Evolutionary conservation across 2,113 vertebrate genomes (phyloP).

Genomic region (Rutilus rutilus): DNA sequence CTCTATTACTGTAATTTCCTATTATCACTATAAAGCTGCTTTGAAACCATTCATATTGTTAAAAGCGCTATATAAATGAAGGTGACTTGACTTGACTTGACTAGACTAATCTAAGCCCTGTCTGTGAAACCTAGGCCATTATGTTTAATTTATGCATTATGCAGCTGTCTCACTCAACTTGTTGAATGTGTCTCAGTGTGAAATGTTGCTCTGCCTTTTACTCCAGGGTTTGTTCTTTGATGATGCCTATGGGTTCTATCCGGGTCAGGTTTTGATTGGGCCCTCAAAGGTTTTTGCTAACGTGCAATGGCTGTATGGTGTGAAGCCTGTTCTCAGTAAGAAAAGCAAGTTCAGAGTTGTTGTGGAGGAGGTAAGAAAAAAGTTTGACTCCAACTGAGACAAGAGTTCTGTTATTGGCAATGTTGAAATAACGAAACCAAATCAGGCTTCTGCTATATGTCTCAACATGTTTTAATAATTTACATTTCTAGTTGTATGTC

Average conservation of each 20-base stretch:
- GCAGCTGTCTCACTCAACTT: neutral
- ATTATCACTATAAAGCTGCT: too few relatives aligned
- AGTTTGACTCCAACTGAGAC: neutral
- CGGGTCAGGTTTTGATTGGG: conserved; percentile 95
- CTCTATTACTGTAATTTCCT: too few relatives aligned
- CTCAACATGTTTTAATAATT: neutral
- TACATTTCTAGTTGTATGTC: neutral
- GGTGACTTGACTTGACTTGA: too few relatives aligned
- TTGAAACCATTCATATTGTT: too few relatives aligned
- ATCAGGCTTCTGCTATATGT: neutral
- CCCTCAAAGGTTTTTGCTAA: conserved; percentile 96
- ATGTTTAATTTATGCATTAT: neutral
- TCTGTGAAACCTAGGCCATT: too few relatives aligned
- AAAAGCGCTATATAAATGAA: too few relatives aligned
- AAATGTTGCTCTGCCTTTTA: neutral
- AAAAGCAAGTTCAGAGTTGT: conserved; percentile 98
- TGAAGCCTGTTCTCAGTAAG: conserved; percentile 96
- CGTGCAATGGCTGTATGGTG: conserved; percentile 95
- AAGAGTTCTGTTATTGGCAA: neutral
- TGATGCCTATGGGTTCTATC: conserved; percentile 97
- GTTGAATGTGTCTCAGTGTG: neutral
- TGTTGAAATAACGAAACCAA: neutral
- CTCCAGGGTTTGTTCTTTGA: conserved; percentile 95
- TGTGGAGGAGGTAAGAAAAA: conserved; percentile 88
- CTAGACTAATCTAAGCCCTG: too few relatives aligned